phyloP scores from a whole-genome alignment of 2,797 vertebrate genomes.

The Novumbra hubbsi region DNA sequence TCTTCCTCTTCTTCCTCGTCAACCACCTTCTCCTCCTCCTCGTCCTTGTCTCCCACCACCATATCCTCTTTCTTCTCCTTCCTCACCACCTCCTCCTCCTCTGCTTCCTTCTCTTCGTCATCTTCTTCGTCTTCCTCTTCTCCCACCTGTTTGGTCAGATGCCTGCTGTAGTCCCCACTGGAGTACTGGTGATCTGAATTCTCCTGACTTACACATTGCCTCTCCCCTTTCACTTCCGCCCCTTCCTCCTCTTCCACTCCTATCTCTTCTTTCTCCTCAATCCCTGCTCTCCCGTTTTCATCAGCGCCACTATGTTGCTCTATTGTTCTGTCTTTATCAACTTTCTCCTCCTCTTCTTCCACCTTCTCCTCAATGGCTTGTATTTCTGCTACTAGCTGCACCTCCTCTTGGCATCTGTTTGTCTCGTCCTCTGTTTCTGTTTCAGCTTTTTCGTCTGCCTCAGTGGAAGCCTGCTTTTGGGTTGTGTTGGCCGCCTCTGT shows the following conservation, averaged over 20 bases:
- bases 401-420: conserved; percentile 44
- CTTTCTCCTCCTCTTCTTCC: conserved; percentile 39
- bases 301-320: conserved; percentile 40
- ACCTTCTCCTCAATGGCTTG: conserved; percentile 46
- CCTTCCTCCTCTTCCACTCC: conserved; percentile 45
- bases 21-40: conserved; percentile 42
- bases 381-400: conserved; percentile 61
- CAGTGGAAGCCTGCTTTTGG: conserved; percentile 70
- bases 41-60: conserved; percentile 50
- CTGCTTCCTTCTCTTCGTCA: conserved; percentile 47
- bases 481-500: conserved; percentile 71
- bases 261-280: conserved; percentile 33
- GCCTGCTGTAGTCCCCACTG: conserved; percentile 72
- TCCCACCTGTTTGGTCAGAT: conserved; percentile 61
- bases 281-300: conserved; percentile 26
- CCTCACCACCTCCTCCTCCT: conserved; percentile 64
- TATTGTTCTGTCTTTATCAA: conserved; percentile 36
- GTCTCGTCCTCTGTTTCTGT: conserved; percentile 27
- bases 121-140: conserved; percentile 50
- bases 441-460: conserved; percentile 53
- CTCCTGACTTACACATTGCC: conserved; percentile 64
- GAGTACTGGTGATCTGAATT: conserved; percentile 81
- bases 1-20: conserved; percentile 41
- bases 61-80: conserved; percentile 45
- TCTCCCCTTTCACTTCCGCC: conserved; percentile 39